Evolutionary conservation across 1,140 invertebrate genomes (phyloP), one percentile per base, ranked within the genome.

Genomic region (Nephotettix cincticeps): DNA sequence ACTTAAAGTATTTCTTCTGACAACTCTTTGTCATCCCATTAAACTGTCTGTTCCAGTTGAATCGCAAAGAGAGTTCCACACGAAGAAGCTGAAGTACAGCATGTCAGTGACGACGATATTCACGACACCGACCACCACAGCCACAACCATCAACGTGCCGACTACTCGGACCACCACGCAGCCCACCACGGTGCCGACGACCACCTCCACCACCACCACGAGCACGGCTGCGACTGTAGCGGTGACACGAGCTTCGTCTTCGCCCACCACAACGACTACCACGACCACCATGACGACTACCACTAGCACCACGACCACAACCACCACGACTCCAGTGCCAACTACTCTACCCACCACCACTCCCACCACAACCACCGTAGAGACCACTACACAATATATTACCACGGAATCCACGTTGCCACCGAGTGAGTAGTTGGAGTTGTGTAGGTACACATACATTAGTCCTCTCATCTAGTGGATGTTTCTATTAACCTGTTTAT

Each of bases 11-110:
- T 69, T 70, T 72, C n/a, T n/a, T n/a, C n/a, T n/a, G n/a, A n/a
- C n/a, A n/a, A n/a, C n/a, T n/a, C n/a, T n/a, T n/a, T n/a, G n/a
- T n/a, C n/a, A n/a, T n/a, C n/a, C n/a, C n/a, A n/a, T n/a, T 36
- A 6, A 36, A 6, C 14, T 36, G 32, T 36, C 32, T 36, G 32
- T 85, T 83, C 40, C 81, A 95, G 93, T 94, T 74, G 93, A 95
- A 80, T 91, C 93, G 4, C 93, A 95, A 80, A 92, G 91, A 80
- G 91, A 94, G 80, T 95, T 92, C 81, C 93, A 95, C 80, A 87
- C 90, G 78, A 89, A 89, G 75, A 88, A 76, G 71, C 81, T 74
- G 69, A 83, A 76, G 80, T 78, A 82, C 76, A 78, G 83, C 82
- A 19, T 19, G 14, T 29, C 56, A 25, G 23, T 14, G 4, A 11